Evolutionary conservation across 2,888 invertebrate genomes (phyloP).

Genomic region (Lasioglossum villosulum): DNA sequence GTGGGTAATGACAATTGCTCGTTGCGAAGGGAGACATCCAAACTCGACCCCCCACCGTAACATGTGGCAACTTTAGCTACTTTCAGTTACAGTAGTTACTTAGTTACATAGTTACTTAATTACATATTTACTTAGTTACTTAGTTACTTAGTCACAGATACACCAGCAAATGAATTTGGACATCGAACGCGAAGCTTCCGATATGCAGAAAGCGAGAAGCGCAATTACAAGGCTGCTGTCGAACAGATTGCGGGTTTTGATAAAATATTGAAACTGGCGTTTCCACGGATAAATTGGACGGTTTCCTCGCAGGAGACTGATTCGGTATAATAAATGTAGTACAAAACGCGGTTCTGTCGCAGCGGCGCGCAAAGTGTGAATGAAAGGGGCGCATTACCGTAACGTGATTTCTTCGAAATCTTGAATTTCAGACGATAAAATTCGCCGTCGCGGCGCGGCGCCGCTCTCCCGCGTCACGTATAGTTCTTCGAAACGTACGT

Average conservation of each 20-base stretch:
- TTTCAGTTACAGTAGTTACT: too few species aligned
- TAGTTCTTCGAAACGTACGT: slow-evolving; percentile 42
- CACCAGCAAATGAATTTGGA: not conserved
- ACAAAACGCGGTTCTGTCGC: not conserved
- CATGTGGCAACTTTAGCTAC: too few species aligned
- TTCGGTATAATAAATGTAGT: not conserved
- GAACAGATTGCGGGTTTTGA: not conserved
- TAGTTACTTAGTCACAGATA: too few species aligned
- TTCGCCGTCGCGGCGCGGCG: not conserved
- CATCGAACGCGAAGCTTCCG: not conserved
- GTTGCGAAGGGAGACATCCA: too few species aligned
- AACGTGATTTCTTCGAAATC: slow-evolving; percentile 46
- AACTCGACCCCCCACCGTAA: too few species aligned
- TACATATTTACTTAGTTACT: too few species aligned
- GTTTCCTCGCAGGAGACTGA: not conserved
- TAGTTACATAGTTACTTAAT: too few species aligned
- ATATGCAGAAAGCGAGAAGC: not conserved
- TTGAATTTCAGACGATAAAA: slow-evolving; percentile 44
- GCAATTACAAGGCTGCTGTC: not conserved
- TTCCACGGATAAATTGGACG: not conserved
- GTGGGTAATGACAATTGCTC: too few species aligned
- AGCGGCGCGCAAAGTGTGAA: not conserved
- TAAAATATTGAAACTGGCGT: not conserved
- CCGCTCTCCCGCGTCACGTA: slow-evolving; percentile 40
- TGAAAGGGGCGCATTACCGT: slow-evolving; percentile 23